Base-by-base conservation (phyloP, 2,113 vertebrate species). In the Salminus brasiliensis region DNA sequence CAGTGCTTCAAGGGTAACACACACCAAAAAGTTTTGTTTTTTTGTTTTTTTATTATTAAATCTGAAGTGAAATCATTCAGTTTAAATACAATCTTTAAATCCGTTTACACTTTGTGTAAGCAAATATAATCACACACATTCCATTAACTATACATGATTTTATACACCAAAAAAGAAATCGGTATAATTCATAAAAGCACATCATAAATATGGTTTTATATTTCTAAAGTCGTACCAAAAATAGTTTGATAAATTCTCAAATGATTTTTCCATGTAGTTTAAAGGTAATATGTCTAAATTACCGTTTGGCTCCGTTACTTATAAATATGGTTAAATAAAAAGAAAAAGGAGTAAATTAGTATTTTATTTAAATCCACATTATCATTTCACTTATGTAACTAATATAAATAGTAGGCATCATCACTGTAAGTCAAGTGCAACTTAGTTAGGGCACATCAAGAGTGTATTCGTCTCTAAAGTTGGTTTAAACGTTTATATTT, bases 51-150 rank as follows among this genome's bases (percentile, higher is more conserved):
- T n/a, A n/a, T n/a, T 23, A 29, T 66, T 39, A 1, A 27, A 13
- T 49, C 30, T n/a, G 21, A 66, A 29, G 36, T 18, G 39, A 39
- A 16, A 36, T n/a, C n/a, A n/a, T 53, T 39, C 25, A 21, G 5
- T 68, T 76, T 57, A 55, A 68, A 57, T 57, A 68, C 23, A 77
- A 67, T 8, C 25, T 55, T 25, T 29, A 66, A 39, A 65, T 66
- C 13, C 21, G 47, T 18, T 49, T 49, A 21, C 8, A 18, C 16
- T 49, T 55, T 67, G 21, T 27, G 15, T 18, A 39, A 30, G 43
- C 7, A 65, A 53, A 53, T 53, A 65, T 52, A 27, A 53, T n/a
- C 49, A 65, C 21, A 65, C 21, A 52, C 63, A 65, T 65, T 65
- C 34, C 21, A 65, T 47, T 39, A 32, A 69, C 62, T 69, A 75